Evolutionary conservation across 2,113 vertebrate genomes (phyloP).

Genomic region (Melanerpes formicivorus): DNA sequence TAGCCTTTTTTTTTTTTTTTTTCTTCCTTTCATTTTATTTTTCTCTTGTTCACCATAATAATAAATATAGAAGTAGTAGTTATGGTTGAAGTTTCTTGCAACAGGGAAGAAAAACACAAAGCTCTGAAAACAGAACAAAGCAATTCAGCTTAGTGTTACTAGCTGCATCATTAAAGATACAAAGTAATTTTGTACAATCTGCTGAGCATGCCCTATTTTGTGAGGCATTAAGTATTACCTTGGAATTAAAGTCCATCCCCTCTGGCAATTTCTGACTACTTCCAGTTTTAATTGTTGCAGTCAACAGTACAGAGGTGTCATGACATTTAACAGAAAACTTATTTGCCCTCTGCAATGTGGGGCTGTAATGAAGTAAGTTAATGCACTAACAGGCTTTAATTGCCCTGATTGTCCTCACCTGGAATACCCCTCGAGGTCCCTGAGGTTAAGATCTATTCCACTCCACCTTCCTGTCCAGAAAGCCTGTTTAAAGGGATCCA

Average conservation of each 20-base stretch:
- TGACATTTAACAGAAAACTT: not conserved
- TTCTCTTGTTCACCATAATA: not conserved
- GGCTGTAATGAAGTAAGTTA: not conserved
- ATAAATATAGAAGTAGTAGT: not conserved
- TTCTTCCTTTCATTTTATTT: not conserved
- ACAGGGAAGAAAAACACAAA: not conserved
- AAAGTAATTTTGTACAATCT: conserved; percentile 13
- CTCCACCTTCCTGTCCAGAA: too few relatives aligned
- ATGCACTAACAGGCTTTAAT: not conserved
- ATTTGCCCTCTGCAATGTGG: not conserved
- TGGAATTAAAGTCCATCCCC: not conserved
- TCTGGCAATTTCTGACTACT: not conserved
- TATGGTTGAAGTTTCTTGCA: not conserved
- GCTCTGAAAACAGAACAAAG: not conserved
- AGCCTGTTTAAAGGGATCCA: too few relatives aligned
- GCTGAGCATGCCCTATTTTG: not conserved
- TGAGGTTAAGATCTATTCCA: too few relatives aligned
- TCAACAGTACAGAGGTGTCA: not conserved
- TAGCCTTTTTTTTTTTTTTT: not conserved
- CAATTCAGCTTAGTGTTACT: conserved; percentile 2
- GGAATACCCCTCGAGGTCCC: not conserved
- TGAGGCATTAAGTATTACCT: conserved; percentile 12
- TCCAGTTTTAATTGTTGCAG: conserved; percentile 11
- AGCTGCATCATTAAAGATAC: not conserved
- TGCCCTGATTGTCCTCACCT: not conserved